Base-by-base conservation (phyloP, 2,113 vertebrate species). In the Myiozetetes cayanensis region DNA sequence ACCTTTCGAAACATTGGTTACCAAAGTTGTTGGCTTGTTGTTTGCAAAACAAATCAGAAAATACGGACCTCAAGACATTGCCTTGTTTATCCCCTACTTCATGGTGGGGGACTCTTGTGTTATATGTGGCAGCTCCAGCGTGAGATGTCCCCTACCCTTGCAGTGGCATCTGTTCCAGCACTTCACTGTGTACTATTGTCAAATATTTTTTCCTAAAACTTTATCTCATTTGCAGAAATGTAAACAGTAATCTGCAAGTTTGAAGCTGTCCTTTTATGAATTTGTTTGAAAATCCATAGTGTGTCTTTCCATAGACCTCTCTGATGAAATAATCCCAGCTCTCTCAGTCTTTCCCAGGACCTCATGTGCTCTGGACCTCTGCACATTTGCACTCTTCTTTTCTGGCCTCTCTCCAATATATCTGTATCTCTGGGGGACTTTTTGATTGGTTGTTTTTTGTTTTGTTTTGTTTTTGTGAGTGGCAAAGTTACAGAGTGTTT, bases 381-480 rank as follows among this genome's bases (percentile, higher is more conserved):
- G 58, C 24, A 79, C 8, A 5, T 68, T 56, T 76, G 39, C 27
- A 63, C 25, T 56, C 7, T 30, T 78, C 33, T 82, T 43, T 85
- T 70, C 47, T 76, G 68, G 39, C 21, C 28, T 68, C 27, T 72
- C 39, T 91, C 53, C 53, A 37, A 13, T 62, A 37, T 24, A 31
- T 49, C 14, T 0, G 0, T 66, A 19, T 47, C 33, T 83, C 19
- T 59, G 31, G 22, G 17, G 44, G 21, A 4, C 2, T 30, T 62
- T 30, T 47, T 44, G 24, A 18, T 73, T 44, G 21, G 3, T 41
- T 47, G 23, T 19, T 74, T 44, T 16, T 35, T 39, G 8, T 43
- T 52, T 50, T 50, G 28, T 6, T 31, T 3, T 10, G 24, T 3
- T 11, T 37, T 20, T 4, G 6, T 41, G 55, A 66, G 46, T 37